Evolutionary conservation across 1,140 invertebrate genomes (phyloP).

Genomic region (Acyrthosiphon pisum): DNA sequence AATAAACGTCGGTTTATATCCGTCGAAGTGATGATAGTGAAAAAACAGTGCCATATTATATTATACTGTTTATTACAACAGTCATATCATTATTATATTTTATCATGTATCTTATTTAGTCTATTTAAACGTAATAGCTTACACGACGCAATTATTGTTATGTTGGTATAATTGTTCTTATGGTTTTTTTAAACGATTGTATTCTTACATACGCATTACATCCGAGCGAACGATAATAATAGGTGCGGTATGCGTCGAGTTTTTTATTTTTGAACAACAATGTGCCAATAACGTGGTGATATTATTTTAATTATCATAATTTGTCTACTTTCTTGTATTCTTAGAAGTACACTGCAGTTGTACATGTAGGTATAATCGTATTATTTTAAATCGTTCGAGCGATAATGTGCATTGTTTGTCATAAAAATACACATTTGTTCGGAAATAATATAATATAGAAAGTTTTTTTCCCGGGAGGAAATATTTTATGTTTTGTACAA

Average conservation of each 20-base stretch:
- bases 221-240: neutral
- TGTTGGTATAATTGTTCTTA: neutral
- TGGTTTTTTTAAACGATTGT: neutral
- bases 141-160: neutral
- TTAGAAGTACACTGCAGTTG: neutral
- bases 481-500: neutral
- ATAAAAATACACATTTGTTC: neutral
- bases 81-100: neutral
- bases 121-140: neutral
- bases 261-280: neutral
- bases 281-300: neutral
- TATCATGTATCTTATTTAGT: too few species aligned
- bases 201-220: neutral
- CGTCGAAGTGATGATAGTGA: neutral
- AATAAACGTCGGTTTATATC: neutral
- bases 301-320: neutral
- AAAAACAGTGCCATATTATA: neutral
- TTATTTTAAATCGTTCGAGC: conserved; percentile 13
- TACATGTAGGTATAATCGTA: neutral
- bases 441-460: conserved; percentile 11
- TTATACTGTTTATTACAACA: neutral
- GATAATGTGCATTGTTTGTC: neutral
- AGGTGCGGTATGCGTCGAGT: neutral
- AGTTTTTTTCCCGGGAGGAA: neutral
- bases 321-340: conserved; percentile 12